Conservation (phyloP, 2,113 vertebrate species). For the Campylomormyrus numenius region DNA sequence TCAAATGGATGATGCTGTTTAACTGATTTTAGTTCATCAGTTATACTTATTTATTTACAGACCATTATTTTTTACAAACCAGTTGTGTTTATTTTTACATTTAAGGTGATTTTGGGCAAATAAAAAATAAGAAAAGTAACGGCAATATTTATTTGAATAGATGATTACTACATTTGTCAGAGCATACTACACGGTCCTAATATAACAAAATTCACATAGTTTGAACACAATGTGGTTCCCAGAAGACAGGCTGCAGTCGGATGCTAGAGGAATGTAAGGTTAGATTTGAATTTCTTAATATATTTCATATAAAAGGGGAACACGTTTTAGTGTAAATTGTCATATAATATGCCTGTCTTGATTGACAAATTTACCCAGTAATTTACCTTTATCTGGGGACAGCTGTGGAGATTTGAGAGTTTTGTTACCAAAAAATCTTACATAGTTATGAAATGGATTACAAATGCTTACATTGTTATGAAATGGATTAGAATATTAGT, state of each 20-base stretch:
- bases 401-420: background rate
- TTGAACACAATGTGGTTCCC: background rate
- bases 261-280: background rate
- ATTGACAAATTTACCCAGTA: background rate
- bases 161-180: background rate
- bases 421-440: background rate
- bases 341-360: background rate
- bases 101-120: background rate
- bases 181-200: background rate
- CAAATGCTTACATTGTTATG: background rate
- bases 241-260: background rate
- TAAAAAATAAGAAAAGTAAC: background rate
- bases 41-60: background rate
- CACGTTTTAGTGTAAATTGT: background rate
- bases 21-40: background rate
- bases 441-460: background rate
- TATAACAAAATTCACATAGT: background rate
- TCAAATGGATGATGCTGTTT: background rate
- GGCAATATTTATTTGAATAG: background rate
- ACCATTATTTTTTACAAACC: background rate
- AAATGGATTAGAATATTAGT: background rate
- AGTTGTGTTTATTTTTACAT: background rate
- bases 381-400: background rate
- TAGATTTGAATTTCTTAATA: background rate
- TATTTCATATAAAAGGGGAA: background rate